These are phyloP conservation scores for Neoniphon sammara DNA, from an alignment of 2,797 vertebrate genomes.

Conservation along the genomic window DNA sequence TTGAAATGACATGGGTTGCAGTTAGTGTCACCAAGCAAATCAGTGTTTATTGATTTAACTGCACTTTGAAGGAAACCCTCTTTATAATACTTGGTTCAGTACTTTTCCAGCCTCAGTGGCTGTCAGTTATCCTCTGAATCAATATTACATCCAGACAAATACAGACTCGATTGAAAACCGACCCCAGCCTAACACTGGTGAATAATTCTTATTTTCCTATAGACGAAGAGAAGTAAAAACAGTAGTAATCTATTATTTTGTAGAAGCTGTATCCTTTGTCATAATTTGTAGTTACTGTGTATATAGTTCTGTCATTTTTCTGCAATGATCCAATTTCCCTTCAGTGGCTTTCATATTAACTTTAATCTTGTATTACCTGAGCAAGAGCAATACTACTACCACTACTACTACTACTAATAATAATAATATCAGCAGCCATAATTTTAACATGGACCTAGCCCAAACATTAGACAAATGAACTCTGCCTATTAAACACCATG, in stretches of 20 bases:
- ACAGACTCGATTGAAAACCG: not conserved
- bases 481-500: not conserved
- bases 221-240: no score
- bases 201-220: not conserved
- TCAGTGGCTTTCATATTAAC: not conserved
- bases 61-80: not conserved
- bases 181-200: not conserved
- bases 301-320: no score
- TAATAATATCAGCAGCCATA: no score
- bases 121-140: slow-evolving; percentile 6
- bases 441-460: not conserved
- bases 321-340: no score
- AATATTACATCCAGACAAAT: not conserved
- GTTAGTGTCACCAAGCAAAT: not conserved
- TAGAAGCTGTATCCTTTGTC: no score
- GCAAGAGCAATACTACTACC: not conserved
- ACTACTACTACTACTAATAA: not conserved
- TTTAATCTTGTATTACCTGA: not conserved
- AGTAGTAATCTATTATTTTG: no score
- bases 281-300: no score
- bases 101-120: not conserved
- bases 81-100: not conserved
- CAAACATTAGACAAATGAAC: not conserved
- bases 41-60: not conserved
- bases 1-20: not conserved